Conservation (phyloP, 2,113 vertebrate genomes). For the Chaetura pelagica region DNA sequence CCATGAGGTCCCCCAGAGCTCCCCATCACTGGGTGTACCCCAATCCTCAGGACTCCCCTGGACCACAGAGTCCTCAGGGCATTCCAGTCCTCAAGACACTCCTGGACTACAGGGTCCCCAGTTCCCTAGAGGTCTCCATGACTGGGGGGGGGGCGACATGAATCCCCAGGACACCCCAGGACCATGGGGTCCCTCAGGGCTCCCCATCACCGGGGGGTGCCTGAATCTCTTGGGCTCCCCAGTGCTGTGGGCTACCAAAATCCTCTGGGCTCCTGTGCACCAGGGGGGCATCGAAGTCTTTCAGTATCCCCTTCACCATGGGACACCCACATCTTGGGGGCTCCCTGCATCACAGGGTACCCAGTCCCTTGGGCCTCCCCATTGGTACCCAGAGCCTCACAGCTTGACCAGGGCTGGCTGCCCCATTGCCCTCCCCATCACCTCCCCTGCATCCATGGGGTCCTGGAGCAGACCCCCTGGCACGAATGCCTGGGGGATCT, state of each 20-base stretch:
- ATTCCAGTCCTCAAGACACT: background rate
- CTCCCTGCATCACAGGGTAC: background rate
- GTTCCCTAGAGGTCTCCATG: background rate
- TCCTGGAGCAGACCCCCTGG: background rate
- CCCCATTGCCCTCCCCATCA: fast-evolving
- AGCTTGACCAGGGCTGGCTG: fast-evolving
- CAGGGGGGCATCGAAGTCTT: fast-evolving
- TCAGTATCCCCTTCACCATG: too few species aligned
- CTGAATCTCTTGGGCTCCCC: background rate
- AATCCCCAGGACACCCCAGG: too few species aligned
- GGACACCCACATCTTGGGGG: background rate
- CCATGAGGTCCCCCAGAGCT: fast-evolving
- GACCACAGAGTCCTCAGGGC: background rate
- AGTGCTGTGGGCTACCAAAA: fast-evolving
- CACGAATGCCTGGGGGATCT: background rate
- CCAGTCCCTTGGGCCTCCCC: too few species aligned
- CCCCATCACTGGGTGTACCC: too few species aligned
- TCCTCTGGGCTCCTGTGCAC: background rate
- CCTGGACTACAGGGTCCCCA: background rate
- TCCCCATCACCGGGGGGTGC: background rate
- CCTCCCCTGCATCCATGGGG: background rate
- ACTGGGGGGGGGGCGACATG: background rate
- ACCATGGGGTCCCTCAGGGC: background rate
- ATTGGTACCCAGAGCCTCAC: fast-evolving
- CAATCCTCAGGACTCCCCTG: too few species aligned